phyloP scores from a whole-genome alignment of 2,113 vertebrate species.

The Apus apus region DNA sequence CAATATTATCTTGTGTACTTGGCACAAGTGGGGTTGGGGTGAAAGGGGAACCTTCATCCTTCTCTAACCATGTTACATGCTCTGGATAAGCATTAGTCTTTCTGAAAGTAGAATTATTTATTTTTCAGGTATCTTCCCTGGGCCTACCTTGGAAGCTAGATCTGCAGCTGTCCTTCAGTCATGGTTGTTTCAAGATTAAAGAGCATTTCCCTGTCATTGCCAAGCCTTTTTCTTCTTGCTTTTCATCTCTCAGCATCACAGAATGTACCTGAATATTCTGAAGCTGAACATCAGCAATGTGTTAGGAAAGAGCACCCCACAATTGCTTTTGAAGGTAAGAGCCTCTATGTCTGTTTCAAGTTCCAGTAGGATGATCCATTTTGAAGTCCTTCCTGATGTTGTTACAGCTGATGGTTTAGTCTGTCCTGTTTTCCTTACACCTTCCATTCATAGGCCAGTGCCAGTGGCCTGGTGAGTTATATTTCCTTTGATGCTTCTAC shows the following conservation, averaged over 20 bases:
- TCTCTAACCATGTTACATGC: neutral
- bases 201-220: conserved; percentile 78
- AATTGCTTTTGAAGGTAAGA: conserved; percentile 92
- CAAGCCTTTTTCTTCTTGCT: conserved; percentile 80
- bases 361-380: conserved; percentile 8
- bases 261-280: conserved; percentile 68
- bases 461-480: neutral
- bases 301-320: conserved; percentile 88
- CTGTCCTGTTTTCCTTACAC: conserved; percentile 1
- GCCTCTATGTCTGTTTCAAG: neutral
- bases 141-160: conserved; percentile 82
- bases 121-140: conserved; percentile 80
- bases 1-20: neutral
- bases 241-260: conserved; percentile 78
- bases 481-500: neutral
- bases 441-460: neutral
- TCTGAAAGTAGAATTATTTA: conserved; percentile 59
- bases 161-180: conserved; percentile 79
- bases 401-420: neutral
- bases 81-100: neutral
- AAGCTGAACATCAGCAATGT: conserved; percentile 80
- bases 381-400: conserved; percentile 1
- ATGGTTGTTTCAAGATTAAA: conserved; percentile 85
- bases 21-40: neutral
- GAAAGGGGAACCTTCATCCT: neutral